Evolutionary conservation across 2,113 vertebrate genomes (phyloP).

Genomic region (Melanerpes formicivorus): DNA sequence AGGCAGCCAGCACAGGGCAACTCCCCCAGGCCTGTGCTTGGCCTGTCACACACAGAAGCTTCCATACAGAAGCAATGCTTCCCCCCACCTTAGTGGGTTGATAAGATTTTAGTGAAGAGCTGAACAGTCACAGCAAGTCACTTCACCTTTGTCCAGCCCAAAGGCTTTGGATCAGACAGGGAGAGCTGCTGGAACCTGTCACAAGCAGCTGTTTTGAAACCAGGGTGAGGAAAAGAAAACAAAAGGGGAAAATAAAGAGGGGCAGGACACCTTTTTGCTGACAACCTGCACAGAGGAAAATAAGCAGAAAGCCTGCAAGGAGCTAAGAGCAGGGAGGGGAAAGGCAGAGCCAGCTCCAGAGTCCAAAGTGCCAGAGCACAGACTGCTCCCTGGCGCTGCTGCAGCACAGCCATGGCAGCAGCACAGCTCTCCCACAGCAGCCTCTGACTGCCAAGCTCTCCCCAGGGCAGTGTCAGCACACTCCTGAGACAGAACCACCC

Average conservation of each 20-base stretch:
- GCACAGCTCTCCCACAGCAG: neutral
- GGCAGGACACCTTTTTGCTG: too few relatives aligned
- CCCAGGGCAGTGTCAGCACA: neutral
- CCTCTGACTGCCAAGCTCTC: neutral
- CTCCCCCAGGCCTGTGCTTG: neutral
- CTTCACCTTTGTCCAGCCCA: neutral
- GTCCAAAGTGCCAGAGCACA: conserved; percentile 10
- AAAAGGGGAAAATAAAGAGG: too few relatives aligned
- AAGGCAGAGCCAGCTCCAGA: neutral
- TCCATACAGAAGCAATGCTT: neutral
- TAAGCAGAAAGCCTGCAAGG: neutral
- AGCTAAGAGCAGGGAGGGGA: neutral
- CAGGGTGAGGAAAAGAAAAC: neutral
- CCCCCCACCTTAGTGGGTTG: neutral
- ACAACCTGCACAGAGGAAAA: neutral
- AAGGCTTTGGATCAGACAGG: neutral
- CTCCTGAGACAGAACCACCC: too few relatives aligned
- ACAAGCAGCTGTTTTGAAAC: neutral
- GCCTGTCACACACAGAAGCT: neutral
- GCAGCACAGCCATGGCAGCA: neutral
- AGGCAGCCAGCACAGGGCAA: accelerated
- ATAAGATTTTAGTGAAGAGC: neutral
- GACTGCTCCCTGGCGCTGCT: neutral
- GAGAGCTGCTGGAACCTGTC: neutral
- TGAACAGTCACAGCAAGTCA: neutral